These are phyloP conservation scores for Orbicella faveolata DNA, from an alignment of 64 coral and sea anemone species.

Conservation along the genomic window DNA sequence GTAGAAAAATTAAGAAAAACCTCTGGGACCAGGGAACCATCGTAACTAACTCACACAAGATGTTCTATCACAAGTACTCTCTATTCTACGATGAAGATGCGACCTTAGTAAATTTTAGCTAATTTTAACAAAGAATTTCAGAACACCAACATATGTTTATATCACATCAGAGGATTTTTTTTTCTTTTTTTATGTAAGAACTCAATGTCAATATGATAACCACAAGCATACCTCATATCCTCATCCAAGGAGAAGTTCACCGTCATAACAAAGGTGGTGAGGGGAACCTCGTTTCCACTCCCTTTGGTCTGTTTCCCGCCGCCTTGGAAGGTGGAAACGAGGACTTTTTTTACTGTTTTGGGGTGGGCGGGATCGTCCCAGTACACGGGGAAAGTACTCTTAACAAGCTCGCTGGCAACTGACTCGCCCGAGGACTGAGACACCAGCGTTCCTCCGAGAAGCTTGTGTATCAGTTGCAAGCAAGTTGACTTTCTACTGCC, in stretches of 20 bases:
- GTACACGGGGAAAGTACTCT: constrained; percentile 27
- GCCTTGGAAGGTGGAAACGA: constrained; percentile 42
- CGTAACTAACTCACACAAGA: no score
- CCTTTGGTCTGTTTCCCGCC: constrained; percentile 41
- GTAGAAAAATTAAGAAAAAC: no score
- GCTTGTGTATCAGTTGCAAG: neutral
- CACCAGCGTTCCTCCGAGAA: neutral
- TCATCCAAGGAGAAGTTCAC: constrained; percentile 49
- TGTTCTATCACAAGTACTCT: no score
- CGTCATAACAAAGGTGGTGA: constrained; percentile 36
- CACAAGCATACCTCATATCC: constrained; percentile 18
- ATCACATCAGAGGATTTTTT: no score
- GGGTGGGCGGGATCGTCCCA: constrained; percentile 36
- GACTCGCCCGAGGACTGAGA: constrained; percentile 27
- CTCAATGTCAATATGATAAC: no score
- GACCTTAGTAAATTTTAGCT: neutral
- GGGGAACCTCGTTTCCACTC: constrained; percentile 34
- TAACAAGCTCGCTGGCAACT: neutral
- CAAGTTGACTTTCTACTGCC: constrained; percentile 36
- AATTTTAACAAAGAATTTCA: neutral
- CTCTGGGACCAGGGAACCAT: no score
- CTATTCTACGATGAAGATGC: neutral
- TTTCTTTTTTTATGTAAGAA: no score
- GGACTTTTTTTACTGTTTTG: constrained; percentile 21
- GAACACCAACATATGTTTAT: neutral